phyloP scores from a whole-genome alignment of 1,140 invertebrate species.

The Trichonephila inaurata region DNA sequence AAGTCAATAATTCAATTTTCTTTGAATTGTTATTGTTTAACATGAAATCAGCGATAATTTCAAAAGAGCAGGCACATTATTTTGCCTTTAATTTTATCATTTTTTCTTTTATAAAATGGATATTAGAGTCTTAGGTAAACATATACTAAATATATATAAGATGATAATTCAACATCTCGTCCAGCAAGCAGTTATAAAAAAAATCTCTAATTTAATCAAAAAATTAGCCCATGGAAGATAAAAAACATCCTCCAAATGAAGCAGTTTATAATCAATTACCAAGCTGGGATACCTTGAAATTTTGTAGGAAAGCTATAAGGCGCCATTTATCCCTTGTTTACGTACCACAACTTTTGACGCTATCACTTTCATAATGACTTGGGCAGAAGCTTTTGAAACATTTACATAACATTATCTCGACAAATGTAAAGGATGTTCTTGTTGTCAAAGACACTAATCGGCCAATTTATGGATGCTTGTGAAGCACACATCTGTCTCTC shows the following conservation, averaged over 20 bases:
- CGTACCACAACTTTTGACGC: not conserved
- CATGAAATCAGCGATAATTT: too few relatives aligned
- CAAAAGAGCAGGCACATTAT: too few relatives aligned
- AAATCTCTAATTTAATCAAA: not conserved
- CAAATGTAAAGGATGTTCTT: not conserved
- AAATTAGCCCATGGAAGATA: not conserved
- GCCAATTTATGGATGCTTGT: not conserved
- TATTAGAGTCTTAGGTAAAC: too few relatives aligned
- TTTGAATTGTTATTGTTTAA: too few relatives aligned
- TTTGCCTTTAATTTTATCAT: too few relatives aligned
- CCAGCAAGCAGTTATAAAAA: not conserved
- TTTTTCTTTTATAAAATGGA: too few relatives aligned
- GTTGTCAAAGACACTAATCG: conserved; percentile 30
- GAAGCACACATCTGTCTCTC: not conserved
- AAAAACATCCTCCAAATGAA: conserved; percentile 11
- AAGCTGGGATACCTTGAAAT: not conserved
- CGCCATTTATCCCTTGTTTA: not conserved
- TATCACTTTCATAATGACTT: conserved; percentile 48
- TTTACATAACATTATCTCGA: conserved; percentile 60
- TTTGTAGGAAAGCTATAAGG: not conserved
- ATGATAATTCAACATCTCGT: too few relatives aligned
- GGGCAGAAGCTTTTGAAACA: conserved; percentile 43
- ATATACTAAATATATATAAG: too few relatives aligned
- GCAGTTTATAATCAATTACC: conserved; percentile 70
- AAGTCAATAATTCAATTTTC: too few relatives aligned